Base-by-base conservation (phyloP, 35 echinoderm and acorn worm genomes). In the Hemicentrotus pulcherrimus region DNA sequence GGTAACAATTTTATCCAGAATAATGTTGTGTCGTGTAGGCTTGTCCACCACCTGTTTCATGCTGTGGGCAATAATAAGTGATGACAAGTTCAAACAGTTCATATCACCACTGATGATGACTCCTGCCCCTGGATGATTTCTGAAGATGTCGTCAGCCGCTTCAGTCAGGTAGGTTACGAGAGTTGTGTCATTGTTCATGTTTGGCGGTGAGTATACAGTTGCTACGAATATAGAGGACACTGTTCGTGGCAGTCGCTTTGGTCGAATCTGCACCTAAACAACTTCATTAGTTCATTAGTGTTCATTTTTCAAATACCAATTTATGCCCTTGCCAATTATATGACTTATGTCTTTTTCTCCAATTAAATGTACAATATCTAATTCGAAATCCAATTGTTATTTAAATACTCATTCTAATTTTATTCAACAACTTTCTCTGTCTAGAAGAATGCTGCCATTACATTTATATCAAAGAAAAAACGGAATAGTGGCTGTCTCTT, bases 221-320 rank as follows among this genome's bases (percentile, higher is more conserved):
- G 50, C 52, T 28, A 60, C 61, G 47, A 65, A 94, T 41, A 96
- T 32, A 96, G 46, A 92, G 31, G 95, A 94, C 4, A 96, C 92
- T 31, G 91, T 31, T 86, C 91, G 14, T 86, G 95, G 95, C 16
- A 96, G 91, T 15, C 70, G 86, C 6, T 19, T 92, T 35, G 91
- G 95, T 96, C 95, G 92, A 32, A 96, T 92, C 61, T 94, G 91
- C 33, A 94, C 78, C 95, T 89, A 96, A 15, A 94, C 95, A 9
- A 94, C 45, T 94, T 96, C 95, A n/a, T n/a, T n/a, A n/a, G n/a
- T n/a, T n/a, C n/a, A n/a, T n/a, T n/a, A n/a, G n/a, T n/a, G n/a
- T n/a, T n/a, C n/a, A n/a, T n/a, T n/a, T n/a, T n/a, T n/a, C n/a
- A n/a, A n/a, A n/a, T n/a, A n/a, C n/a, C n/a, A n/a, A n/a, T n/a